Conservation (phyloP, 2,797 vertebrate species). For the Clarias fuscus region DNA sequence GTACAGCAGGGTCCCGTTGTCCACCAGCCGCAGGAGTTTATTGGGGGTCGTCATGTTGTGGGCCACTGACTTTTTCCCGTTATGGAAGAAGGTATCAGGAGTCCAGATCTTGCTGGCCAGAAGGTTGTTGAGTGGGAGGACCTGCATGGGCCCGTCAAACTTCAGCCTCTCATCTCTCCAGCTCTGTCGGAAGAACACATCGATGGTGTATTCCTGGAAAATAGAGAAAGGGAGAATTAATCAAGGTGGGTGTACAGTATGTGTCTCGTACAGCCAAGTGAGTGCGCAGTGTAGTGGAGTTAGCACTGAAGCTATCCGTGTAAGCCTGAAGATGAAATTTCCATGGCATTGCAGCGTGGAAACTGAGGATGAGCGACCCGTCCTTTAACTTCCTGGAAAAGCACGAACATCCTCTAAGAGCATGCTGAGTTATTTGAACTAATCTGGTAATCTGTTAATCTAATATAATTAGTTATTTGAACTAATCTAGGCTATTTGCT, state of each 20-base stretch:
- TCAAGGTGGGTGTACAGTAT: background rate
- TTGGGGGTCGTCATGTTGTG: constrained; percentile 99
- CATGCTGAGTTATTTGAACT: background rate
- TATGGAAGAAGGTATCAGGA: constrained; percentile 98
- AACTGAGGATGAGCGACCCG: no score
- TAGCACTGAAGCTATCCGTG: background rate
- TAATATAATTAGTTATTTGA: background rate
- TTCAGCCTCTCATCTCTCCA: constrained; percentile 96
- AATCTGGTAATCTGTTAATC: no score
- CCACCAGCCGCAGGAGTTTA: constrained; percentile 94
- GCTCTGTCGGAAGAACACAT: constrained; percentile 97
- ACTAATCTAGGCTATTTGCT: background rate
- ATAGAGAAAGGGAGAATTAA: background rate
- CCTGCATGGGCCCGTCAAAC: constrained; percentile 97
- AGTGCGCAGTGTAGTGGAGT: background rate
- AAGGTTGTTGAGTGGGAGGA: constrained; percentile 95
- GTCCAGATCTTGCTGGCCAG: constrained; percentile 99
- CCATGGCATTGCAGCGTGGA: no score
- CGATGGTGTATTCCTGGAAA: constrained; percentile 93
- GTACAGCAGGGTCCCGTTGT: constrained; percentile 96
- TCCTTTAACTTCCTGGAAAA: background rate
- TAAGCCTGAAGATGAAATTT: background rate
- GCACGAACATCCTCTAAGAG: background rate
- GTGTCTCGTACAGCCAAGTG: background rate
- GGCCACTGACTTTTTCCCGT: constrained; percentile 97